phyloP scores from a whole-genome alignment of 2,113 vertebrate genomes.

The Sarotherodon lohbergeri region DNA sequence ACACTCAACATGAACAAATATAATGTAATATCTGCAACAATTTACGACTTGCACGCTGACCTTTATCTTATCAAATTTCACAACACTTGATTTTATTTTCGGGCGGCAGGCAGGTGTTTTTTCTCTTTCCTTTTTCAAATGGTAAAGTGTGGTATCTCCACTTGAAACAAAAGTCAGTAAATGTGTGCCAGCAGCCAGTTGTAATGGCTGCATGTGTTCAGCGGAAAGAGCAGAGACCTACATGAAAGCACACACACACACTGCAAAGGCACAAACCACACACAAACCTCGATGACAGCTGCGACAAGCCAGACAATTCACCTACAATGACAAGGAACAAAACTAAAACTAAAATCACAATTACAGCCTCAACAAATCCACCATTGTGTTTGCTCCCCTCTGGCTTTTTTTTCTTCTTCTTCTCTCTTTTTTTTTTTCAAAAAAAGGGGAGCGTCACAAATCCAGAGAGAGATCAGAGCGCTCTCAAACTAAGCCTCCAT shows the following conservation, averaged over 20 bases:
- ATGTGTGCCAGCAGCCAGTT: neutral
- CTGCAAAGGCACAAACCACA: slow-evolving; percentile 1
- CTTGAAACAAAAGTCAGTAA: neutral
- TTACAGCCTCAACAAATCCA: slow-evolving; percentile 41
- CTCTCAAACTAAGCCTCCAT: slow-evolving; percentile 48
- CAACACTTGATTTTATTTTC: neutral
- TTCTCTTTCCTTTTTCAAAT: neutral
- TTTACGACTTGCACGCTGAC: neutral
- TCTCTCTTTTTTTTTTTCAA: neutral
- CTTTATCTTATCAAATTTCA: neutral
- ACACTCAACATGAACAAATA: neutral
- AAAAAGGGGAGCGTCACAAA: slow-evolving; percentile 21
- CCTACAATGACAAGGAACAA: slow-evolving; percentile 46
- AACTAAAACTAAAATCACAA: slow-evolving; percentile 47
- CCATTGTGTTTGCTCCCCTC: slow-evolving; percentile 42
- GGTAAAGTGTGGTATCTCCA: neutral
- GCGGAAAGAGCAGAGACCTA: slow-evolving; percentile 9
- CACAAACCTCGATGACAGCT: slow-evolving; percentile 38
- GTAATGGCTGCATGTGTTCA: slow-evolving; percentile 4
- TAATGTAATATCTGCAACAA: neutral
- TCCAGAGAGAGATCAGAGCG: slow-evolving; percentile 56
- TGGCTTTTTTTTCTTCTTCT: neutral
- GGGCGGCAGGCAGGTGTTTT: neutral
- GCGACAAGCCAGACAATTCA: slow-evolving; percentile 43
- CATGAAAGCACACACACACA: slow-evolving; percentile 21